Percentiles rank a stretch among this genome's conserved stretches.
Conservation (phyloP, 1,140 invertebrate genomes). For the Diploscapter pachys region DNA sequence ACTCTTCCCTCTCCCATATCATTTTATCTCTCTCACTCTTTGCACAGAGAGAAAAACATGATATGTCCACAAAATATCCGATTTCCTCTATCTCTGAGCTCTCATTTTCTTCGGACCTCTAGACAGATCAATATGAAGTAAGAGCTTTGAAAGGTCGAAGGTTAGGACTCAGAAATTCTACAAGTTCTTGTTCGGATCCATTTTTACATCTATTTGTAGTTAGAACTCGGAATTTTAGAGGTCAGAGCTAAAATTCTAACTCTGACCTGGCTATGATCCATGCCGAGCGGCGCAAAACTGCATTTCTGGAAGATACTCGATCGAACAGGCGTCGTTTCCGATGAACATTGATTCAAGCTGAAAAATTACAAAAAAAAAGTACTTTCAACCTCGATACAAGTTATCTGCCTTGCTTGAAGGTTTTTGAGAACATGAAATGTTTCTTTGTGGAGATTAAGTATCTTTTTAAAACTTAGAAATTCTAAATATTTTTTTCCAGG, state of each 20-base stretch:
- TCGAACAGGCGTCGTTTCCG: conserved; percentile 15
- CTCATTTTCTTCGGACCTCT: too few relatives aligned
- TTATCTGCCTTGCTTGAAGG: conserved; percentile 24
- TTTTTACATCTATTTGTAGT: not conserved
- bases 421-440: conserved; percentile 35
- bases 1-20: too few relatives aligned
- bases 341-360: conserved; percentile 29
- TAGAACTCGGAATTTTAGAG: not conserved
- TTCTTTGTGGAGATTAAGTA: conserved; percentile 29
- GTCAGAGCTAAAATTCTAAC: not conserved
- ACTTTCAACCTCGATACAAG: conserved; percentile 17
- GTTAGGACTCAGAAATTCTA: too few relatives aligned
- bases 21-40: too few relatives aligned
- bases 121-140: too few relatives aligned
- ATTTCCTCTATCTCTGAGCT: too few relatives aligned
- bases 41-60: too few relatives aligned
- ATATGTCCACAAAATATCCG: too few relatives aligned
- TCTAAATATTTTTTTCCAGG: not conserved
- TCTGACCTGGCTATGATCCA: conserved; percentile 20
- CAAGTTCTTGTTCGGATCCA: too few relatives aligned
- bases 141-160: too few relatives aligned
- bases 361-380: conserved; percentile 11
- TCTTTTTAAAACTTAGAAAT: not conserved
- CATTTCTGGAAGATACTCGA: conserved; percentile 30
- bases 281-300: conserved; percentile 36